Conservation (phyloP, 2,888 invertebrate species). For the Temnothorax ravouxi region DNA sequence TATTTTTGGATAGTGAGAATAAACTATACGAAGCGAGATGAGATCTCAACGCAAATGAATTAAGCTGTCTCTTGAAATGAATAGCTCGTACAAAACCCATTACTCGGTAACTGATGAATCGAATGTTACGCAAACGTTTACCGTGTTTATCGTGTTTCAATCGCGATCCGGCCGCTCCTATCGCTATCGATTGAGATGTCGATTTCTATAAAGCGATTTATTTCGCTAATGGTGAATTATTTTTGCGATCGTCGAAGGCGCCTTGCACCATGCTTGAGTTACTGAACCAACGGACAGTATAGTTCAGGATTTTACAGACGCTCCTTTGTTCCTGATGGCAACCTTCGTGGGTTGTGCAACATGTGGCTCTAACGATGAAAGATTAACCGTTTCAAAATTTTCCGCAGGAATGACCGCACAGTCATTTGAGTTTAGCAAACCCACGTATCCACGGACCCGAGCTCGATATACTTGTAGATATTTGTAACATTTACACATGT, state of each 20-base stretch:
- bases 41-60: slow-evolving; percentile 63
- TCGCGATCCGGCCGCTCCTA: slow-evolving; percentile 56
- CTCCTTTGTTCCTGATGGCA: slow-evolving; percentile 30
- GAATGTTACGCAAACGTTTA: slow-evolving; percentile 66
- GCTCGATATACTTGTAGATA: neutral
- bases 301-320: slow-evolving; percentile 41
- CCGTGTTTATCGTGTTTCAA: slow-evolving; percentile 57
- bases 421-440: neutral
- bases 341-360: slow-evolving; percentile 25
- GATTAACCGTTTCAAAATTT: slow-evolving; percentile 12
- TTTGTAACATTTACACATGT: neutral
- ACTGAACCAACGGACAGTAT: slow-evolving; percentile 25
- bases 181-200: slow-evolving; percentile 72
- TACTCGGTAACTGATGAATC: slow-evolving; percentile 77
- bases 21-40: slow-evolving; percentile 27
- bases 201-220: slow-evolving; percentile 55
- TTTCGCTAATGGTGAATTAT: neutral
- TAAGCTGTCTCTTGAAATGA: slow-evolving; percentile 60
- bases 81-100: slow-evolving; percentile 73
- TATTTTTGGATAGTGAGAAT: slow-evolving; percentile 44
- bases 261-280: slow-evolving; percentile 12
- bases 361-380: slow-evolving; percentile 41
- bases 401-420: neutral
- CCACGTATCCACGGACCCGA: neutral
- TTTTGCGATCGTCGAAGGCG: slow-evolving; percentile 18